Percentiles rank a stretch among this genome's conserved stretches.
phyloP scores from a whole-genome alignment of 2,888 invertebrate species.

The Pristionchus entomophagus region DNA sequence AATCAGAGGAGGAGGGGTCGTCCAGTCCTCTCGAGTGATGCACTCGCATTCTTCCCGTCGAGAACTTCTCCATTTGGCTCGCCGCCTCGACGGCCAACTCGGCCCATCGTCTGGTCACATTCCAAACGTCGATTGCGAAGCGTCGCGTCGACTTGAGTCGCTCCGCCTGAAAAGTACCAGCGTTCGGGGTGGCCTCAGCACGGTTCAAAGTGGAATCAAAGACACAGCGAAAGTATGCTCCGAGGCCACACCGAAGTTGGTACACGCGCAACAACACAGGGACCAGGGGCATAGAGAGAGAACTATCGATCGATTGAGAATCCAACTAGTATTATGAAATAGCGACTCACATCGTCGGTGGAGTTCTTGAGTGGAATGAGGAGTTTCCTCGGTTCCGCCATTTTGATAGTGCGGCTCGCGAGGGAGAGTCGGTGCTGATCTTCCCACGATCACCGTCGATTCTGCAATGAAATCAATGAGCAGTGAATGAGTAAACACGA shows the following conservation, averaged over 20 bases:
- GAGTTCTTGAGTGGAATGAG: slow-evolving; percentile 46
- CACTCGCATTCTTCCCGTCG: slow-evolving; percentile 57
- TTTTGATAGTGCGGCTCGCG: slow-evolving; percentile 35
- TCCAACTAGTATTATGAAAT: background rate
- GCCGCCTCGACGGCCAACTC: slow-evolving; percentile 51
- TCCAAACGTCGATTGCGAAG: slow-evolving; percentile 66
- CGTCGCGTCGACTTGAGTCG: slow-evolving; percentile 58
- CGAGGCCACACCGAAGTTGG: slow-evolving; percentile 42
- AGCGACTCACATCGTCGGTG: slow-evolving; percentile 45
- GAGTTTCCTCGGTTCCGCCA: slow-evolving; percentile 27
- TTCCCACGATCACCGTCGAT: slow-evolving; percentile 7
- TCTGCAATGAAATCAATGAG: background rate
- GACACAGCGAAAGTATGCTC: background rate
- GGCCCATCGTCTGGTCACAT: slow-evolving; percentile 63
- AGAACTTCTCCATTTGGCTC: slow-evolving; percentile 51
- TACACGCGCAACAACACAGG: slow-evolving; percentile 10
- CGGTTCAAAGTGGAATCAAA: background rate
- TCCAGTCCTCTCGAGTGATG: slow-evolving; percentile 49
- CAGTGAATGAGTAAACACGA: background rate
- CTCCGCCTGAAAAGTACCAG: slow-evolving; percentile 54
- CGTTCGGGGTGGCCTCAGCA: background rate
- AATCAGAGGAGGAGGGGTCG: slow-evolving; percentile 25
- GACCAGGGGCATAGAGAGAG: slow-evolving; percentile 39
- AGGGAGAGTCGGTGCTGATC: background rate
- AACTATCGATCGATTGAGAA: background rate